phyloP scores from a whole-genome alignment of 1,140 invertebrate genomes.

The Steinernema khuongi region DNA sequence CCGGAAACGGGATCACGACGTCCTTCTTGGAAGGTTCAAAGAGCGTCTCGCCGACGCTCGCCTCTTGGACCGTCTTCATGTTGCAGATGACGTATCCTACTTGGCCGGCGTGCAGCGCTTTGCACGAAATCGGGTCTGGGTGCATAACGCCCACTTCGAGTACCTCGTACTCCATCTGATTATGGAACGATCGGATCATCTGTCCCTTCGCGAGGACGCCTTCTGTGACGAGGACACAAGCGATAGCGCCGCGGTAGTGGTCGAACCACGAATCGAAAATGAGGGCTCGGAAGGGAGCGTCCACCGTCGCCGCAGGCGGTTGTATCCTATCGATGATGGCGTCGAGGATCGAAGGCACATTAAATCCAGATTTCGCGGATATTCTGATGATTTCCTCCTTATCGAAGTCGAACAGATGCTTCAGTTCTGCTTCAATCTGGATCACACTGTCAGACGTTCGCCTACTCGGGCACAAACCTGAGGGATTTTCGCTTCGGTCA shows the following conservation, averaged over 20 bases:
- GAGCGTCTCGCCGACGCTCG: constrained; percentile 79
- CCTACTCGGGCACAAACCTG: constrained; percentile 28
- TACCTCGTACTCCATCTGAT: constrained; percentile 72
- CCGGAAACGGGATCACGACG: constrained; percentile 65
- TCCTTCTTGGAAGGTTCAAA: constrained; percentile 61
- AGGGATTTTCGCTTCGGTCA: constrained; percentile 64
- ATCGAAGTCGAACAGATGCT: constrained; percentile 77
- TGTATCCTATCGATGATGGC: constrained; percentile 61
- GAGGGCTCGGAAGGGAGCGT: constrained; percentile 71
- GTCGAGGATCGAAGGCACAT: constrained; percentile 60
- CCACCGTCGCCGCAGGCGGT: constrained; percentile 64
- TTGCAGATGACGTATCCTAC: constrained; percentile 76
- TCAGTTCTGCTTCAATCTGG: constrained; percentile 69
- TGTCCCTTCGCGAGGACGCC: constrained; percentile 59
- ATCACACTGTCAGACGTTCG: background rate
- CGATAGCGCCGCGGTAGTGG: constrained; percentile 76
- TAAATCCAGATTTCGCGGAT: constrained; percentile 71
- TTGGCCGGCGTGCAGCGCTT: constrained; percentile 68
- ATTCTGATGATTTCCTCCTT: constrained; percentile 68
- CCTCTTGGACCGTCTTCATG: constrained; percentile 73
- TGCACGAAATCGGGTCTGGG: constrained; percentile 70
- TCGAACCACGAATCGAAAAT: constrained; percentile 93
- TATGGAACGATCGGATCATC: constrained; percentile 66
- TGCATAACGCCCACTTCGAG: constrained; percentile 74
- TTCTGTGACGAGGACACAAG: constrained; percentile 66